Evolutionary conservation across 2,113 vertebrate genomes (phyloP).

Genomic region (Misgurnus mizolepis): DNA sequence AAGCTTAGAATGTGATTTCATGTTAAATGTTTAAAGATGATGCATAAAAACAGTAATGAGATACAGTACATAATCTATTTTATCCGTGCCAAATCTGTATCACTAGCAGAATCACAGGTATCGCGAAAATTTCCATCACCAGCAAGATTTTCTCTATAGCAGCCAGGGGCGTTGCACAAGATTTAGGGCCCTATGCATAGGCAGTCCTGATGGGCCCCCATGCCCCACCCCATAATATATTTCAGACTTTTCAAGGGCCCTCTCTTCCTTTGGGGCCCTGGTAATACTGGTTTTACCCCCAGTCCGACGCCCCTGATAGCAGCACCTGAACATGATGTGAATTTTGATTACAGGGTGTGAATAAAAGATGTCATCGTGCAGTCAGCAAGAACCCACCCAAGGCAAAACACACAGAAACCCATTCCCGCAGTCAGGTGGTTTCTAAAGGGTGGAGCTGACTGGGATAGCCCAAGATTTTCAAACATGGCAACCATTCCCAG

Average conservation of each 20-base stretch:
- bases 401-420: constrained; percentile 24
- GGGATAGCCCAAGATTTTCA: constrained; percentile 30
- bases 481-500: constrained; percentile 39
- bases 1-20: neutral
- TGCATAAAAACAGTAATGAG: neutral
- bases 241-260: too few species aligned
- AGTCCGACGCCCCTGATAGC: too few species aligned
- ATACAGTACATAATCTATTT: neutral
- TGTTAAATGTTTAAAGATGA: neutral
- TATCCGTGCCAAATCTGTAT: neutral
- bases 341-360: constrained; percentile 1
- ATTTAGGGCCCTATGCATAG: too few species aligned
- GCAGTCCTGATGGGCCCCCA: too few species aligned
- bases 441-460: constrained; percentile 14
- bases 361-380: neutral
- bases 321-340: constrained; percentile 25
- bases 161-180: too few species aligned
- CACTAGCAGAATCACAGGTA: too few species aligned
- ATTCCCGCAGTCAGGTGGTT: constrained; percentile 11
- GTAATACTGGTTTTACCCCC: too few species aligned
- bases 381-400: constrained; percentile 17
- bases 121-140: neutral
- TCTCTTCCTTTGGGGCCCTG: too few species aligned
- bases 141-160: neutral
- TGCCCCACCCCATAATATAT: too few species aligned